A percentile compares a stretch with the other conserved stretches of the same genome.
Conservation (phyloP, 2,888 invertebrate genomes). For the Drosophila eohydei region DNA sequence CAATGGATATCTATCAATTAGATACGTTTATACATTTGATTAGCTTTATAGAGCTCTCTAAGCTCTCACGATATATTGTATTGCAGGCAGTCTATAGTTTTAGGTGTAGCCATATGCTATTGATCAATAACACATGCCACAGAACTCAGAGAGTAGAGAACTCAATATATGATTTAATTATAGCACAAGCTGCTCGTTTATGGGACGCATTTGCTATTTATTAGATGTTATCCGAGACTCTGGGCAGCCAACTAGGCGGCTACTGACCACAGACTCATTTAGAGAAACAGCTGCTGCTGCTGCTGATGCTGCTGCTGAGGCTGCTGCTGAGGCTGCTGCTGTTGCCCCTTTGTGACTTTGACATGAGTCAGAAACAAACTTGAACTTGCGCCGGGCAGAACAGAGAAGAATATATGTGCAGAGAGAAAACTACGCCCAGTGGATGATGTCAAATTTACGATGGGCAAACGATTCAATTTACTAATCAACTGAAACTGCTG, state of each 20-base stretch:
- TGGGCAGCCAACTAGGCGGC: conserved; percentile 55
- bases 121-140: conserved; percentile 61
- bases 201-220: conserved; percentile 51
- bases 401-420: conserved; percentile 33
- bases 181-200: conserved; percentile 44
- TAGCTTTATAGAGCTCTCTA: not conserved
- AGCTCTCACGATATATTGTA: not conserved
- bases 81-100: conserved; percentile 3
- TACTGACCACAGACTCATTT: conserved; percentile 51
- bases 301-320: conserved; percentile 18
- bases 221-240: conserved; percentile 69
- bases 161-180: conserved; percentile 66
- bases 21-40: not conserved
- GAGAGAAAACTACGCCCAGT: conserved; percentile 31
- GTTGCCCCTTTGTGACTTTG: conserved; percentile 42
- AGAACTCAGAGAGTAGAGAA: conserved; percentile 18
- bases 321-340: conserved; percentile 25
- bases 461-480: conserved; percentile 50
- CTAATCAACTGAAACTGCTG: conserved; percentile 52
- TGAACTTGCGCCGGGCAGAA: conserved; percentile 61
- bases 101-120: conserved; percentile 65
- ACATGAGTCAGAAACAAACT: conserved; percentile 71
- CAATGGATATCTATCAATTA: conserved; percentile 2
- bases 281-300: conserved; percentile 20
- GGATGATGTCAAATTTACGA: conserved; percentile 56